phyloP scores from a whole-genome alignment of 2,888 invertebrate genomes.

The Norana najaformis region DNA sequence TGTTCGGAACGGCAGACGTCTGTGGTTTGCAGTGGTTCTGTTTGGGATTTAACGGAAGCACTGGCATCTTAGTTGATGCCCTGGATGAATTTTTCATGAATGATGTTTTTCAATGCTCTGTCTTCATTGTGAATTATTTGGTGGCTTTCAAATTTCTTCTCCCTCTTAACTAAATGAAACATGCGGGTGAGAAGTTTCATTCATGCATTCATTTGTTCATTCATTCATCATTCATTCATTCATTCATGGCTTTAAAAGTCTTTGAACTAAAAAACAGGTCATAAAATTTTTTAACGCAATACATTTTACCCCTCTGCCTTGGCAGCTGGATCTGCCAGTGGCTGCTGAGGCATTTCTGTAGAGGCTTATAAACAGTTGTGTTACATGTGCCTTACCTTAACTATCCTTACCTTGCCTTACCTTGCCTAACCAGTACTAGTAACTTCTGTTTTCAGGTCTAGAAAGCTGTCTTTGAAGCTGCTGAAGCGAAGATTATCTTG shows the following conservation, averaged over 20 bases:
- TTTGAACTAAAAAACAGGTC: not conserved
- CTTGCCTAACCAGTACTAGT: not conserved
- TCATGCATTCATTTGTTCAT: not conserved
- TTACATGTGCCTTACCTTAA: not conserved
- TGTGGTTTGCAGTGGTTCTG: not conserved
- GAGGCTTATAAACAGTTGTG: not conserved
- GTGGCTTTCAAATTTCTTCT: not conserved
- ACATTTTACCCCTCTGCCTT: not conserved
- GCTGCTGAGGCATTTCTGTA: not conserved
- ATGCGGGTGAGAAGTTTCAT: not conserved
- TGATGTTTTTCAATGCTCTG: not conserved
- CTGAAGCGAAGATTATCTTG: slow-evolving; percentile 35
- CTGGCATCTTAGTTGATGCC: not conserved
- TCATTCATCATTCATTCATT: not conserved
- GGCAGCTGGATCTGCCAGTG: not conserved
- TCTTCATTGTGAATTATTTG: not conserved
- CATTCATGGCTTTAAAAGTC: too few relatives aligned
- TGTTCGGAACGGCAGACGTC: not conserved
- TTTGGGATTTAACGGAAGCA: not conserved
- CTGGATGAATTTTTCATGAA: slow-evolving; percentile 13
- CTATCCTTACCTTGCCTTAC: not conserved
- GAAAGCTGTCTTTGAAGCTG: slow-evolving; percentile 32
- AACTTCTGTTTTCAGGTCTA: slow-evolving; percentile 26
- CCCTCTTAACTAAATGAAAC: not conserved
- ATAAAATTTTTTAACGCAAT: not conserved